Base-by-base conservation (phyloP, 53 echinoderm and acorn worm species). In the Mesocentrotus franciscanus region DNA sequence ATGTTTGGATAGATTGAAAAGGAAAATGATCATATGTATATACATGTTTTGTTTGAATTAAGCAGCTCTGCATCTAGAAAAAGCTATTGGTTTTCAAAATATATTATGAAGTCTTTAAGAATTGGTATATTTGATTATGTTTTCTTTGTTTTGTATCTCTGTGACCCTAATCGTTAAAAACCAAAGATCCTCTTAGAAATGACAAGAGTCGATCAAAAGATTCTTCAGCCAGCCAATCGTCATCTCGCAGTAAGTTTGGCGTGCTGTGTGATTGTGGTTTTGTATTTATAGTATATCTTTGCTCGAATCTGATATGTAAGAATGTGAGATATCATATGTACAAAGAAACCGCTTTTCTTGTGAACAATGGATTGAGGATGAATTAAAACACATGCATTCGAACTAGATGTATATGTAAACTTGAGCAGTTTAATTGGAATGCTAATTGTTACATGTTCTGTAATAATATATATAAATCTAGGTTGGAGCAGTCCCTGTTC, bases 161-260 rank as follows among this genome's bases (percentile, higher is more conserved):
- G 87, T 87, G 17, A 87, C 58, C 57, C 11, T 58, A 55, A 84
- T 20, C 22, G 20, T 87, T 87, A 27, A 87, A 87, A 87, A n/a
- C 87, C 87, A 56, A 87, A 87, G 87, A 87, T 87, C 87, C 87
- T 87, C 87, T 87, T 87, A 87, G 87, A 87, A 87, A 87, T 27
- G 87, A 87, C n/a, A 87, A 81, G 81, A 42, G 9, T 33, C 81
- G 42, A 22, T 33, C 87, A 27, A 29, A 59, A 57, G 87, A 87
- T n/a, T 87, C 87, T 87, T 87, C 56, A 58, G 29, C 29, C 56
- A 58, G 8, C 57, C 68, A 91, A 14, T 66, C 91, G 0, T 91
- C 90, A 60, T 60, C 62, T 62, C 61, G 91, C 35, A 91, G 91
- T 91, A 91, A 91, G 91, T 91, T 0, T 8, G 62, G 91, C 29